Percentiles rank a stretch among this genome's conserved stretches.
These are phyloP conservation scores for Drosophila ercepeae DNA, from an alignment of 1,140 invertebrate species.

Conservation along the genomic window DNA sequence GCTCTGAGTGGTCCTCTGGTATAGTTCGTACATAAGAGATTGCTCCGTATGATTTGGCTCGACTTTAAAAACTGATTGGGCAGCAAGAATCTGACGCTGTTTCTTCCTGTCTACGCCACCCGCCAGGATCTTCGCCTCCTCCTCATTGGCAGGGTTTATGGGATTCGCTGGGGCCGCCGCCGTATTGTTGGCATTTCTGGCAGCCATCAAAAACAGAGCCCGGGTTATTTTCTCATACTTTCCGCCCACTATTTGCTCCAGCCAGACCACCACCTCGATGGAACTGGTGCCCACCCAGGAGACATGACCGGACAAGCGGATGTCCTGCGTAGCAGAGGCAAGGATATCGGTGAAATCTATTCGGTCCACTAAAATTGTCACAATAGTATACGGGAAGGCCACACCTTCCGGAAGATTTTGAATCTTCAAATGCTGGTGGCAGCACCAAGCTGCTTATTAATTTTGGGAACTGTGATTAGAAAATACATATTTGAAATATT, in stretches of 20 bases:
- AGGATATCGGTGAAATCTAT: conserved; percentile 86
- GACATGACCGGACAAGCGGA: conserved; percentile 90
- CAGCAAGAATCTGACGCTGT: conserved; percentile 83
- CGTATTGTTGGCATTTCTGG: conserved; percentile 88
- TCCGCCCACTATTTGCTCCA: conserved; percentile 88
- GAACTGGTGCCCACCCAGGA: conserved; percentile 91
- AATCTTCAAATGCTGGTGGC: conserved; percentile 88
- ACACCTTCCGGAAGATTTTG: conserved; percentile 84
- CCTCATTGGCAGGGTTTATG: conserved; percentile 86
- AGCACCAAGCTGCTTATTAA: conserved; percentile 84
- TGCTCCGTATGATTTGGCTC: conserved; percentile 88
- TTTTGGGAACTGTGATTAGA: no score
- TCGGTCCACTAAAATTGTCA: conserved; percentile 91
- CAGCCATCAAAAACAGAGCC: conserved; percentile 90
- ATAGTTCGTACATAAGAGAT: conserved; percentile 88
- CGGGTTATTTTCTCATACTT: conserved; percentile 87
- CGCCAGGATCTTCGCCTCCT: conserved; percentile 87
- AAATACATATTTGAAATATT: no score
- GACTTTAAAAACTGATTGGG: conserved; percentile 86
- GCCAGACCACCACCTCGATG: conserved; percentile 89
- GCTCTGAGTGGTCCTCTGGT: conserved; percentile 86
- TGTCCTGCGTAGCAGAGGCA: conserved; percentile 87
- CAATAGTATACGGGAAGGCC: conserved; percentile 88
- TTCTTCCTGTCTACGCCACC: conserved; percentile 87
- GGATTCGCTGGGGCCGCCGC: conserved; percentile 87